Base-by-base conservation (phyloP, 2,797 vertebrate genomes). In the Catharus ustulatus region DNA sequence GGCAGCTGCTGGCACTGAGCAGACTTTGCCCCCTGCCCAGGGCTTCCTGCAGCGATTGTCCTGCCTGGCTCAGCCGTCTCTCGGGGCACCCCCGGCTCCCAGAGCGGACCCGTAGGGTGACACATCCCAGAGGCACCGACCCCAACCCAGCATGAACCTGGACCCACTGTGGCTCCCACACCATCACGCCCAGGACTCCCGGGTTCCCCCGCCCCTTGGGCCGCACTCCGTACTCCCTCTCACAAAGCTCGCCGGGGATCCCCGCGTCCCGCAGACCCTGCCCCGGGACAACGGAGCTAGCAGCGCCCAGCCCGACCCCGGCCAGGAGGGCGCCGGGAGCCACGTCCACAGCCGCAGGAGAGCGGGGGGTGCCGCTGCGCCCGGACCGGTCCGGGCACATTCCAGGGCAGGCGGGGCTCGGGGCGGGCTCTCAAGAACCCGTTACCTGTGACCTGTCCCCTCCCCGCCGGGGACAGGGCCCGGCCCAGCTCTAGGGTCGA, bases 371-470 rank as follows among this genome's bases (percentile, higher is more conserved):
- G 18, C 42, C n/a, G 49, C 61, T 19, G 78, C n/a, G 38, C 36
- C 72, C 64, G 40, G 79, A 77, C 87, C 58, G 64, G 79, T 89
- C 79, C 29, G 51, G 57, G 43, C 79, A 57, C 87, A 89, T 83
- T 89, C 87, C 79, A 57, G 11, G 10, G 76, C 52, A 52, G 85
- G 85, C 52, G 76, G 29, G 38, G 76, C 68, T 32, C 10, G 52
- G 84, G 76, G 52, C 76, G 68, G 85, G 68, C n/a, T 45, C n/a
- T 49, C 23, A 6, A 14, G 38, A 23, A 6, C 52, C 84, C 84
- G 84, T 52, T 87, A 73, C 38, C 76, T 29, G 51, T 8, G n/a
- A 11, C 75, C 38, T 10, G 59, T 24, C n/a, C 84, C 58, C 64
- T 14, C 24, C 54, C 48, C 48, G 40, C 27, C 55, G 15, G 32